phyloP scores from a whole-genome alignment of 37 sponge, comb jelly and placozoan genomes.

The Theonella swinhoei region DNA sequence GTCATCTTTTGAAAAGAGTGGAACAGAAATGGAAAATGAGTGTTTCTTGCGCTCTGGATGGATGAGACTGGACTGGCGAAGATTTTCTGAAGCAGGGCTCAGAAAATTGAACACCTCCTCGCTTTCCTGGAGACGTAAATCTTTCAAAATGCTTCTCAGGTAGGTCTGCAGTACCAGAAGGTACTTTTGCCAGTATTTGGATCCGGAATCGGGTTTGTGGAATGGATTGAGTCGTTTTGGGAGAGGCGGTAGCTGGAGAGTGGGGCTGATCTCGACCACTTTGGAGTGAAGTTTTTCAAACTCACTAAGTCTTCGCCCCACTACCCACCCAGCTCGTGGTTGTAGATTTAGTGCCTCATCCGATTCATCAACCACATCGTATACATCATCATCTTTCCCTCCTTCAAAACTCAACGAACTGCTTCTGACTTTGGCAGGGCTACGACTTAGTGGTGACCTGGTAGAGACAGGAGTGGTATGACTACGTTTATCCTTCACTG shows the following conservation, averaged over 20 bases:
- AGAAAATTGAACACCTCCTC: constrained; percentile 84
- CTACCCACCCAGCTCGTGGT: constrained; percentile 76
- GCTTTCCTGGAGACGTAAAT: constrained; percentile 54
- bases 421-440: background rate
- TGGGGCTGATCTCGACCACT: constrained; percentile 45
- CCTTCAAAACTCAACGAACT: background rate
- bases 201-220: constrained; percentile 16
- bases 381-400: background rate
- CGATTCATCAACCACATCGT: background rate
- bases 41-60: constrained; percentile 14
- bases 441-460: background rate
- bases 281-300: constrained; percentile 80
- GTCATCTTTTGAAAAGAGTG: constrained; percentile 13
- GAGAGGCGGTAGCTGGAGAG: constrained; percentile 47
- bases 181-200: constrained; percentile 63
- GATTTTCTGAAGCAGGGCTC: constrained; percentile 65
- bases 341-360: background rate
- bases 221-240: constrained; percentile 41
- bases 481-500: background rate
- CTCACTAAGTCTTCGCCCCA: constrained; percentile 65
- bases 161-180: constrained; percentile 50
- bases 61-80: constrained; percentile 20
- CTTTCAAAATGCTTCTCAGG: constrained; percentile 36
- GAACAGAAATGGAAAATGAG: constrained; percentile 13
- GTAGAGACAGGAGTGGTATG: background rate